Base-by-base conservation (phyloP, 2,113 vertebrate species). In the Tapirus terrestris region DNA sequence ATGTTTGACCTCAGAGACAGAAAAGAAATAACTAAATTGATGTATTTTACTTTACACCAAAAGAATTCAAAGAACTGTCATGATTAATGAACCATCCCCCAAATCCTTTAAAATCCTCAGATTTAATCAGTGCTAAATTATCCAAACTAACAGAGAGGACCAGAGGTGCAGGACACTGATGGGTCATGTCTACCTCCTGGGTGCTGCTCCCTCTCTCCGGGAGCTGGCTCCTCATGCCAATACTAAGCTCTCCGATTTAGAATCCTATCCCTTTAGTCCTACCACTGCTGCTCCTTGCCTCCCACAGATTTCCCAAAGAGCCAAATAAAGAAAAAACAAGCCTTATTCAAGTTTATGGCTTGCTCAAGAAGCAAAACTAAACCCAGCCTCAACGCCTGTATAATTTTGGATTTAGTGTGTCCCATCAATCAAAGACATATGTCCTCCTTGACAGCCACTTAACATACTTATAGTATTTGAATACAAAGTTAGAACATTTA, bases 341-440 rank as follows among this genome's bases (percentile, higher is more conserved):
- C 3, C 21, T 63, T 36, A 68, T 31, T 25, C 53, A 39, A 65
- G 51, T 48, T 60, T 16, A 48, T 33, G 48, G 70, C 16, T 53
- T 89, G 6, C 17, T 88, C 13, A 91, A 81, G 25, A 43, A 70
- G 9, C 25, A 39, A 82, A 80, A 94, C 43, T 25, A 92, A 92
- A 43, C 31, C 31, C 45, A 89, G 13, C 6, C 27, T 93, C 29
- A 29, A 56, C 25, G 70, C 8, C 6, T 68, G 3, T 31, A 8
- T 81, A n/a, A 81, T 85, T 89, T 36, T 70, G 43, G 36, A 33
- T 33, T 75, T 45, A 48, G 8, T 75, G 31, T n/a, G 23, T 11
- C 27, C n/a, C 60, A 36, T 61, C 10, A 27, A 21, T 63, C 53
- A 53, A 27, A 90, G 17, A 51, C 8, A 10, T 9, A 12, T 56